Evolutionary conservation across 1,140 invertebrate species (phyloP).

Genomic region (Drosophila sturtevanti): DNA sequence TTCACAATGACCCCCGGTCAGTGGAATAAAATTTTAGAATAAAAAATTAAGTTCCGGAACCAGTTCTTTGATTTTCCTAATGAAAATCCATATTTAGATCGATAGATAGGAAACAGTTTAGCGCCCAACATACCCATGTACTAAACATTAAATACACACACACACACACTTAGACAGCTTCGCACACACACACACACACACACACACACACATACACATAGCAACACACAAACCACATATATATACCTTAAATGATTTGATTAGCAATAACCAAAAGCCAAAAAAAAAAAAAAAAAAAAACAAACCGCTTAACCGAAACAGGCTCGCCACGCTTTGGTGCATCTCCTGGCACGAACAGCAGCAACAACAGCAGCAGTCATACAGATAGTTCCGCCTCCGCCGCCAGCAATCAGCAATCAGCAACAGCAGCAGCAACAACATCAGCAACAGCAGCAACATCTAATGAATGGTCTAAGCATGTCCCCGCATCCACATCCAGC

Average conservation of each 20-base stretch:
- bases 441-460: slow-evolving; percentile 59
- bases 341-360: slow-evolving; percentile 56
- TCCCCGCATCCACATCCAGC: slow-evolving; percentile 67
- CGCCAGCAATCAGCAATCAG: slow-evolving; percentile 38
- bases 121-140: slow-evolving; percentile 20
- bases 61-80: neutral
- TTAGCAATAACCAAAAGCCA: slow-evolving; percentile 55
- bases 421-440: slow-evolving; percentile 52
- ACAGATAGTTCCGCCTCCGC: slow-evolving; percentile 49
- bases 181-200: slow-evolving; percentile 43
- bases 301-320: slow-evolving; percentile 79
- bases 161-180: slow-evolving; percentile 51
- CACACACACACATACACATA: slow-evolving; percentile 33
- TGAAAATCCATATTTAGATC: neutral
- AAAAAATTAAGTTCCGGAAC: neutral
- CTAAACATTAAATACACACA: slow-evolving; percentile 44
- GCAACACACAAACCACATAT: slow-evolving; percentile 29
- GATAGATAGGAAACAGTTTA: neutral
- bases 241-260: slow-evolving; percentile 56
- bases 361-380: slow-evolving; percentile 45
- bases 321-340: slow-evolving; percentile 80
- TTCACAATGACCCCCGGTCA: no score
- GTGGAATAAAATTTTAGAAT: neutral
- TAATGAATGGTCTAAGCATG: slow-evolving; percentile 69
- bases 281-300: slow-evolving; percentile 43